phyloP scores from a whole-genome alignment of 2,888 invertebrate species.

The Hirtodrosophila alboralis region DNA sequence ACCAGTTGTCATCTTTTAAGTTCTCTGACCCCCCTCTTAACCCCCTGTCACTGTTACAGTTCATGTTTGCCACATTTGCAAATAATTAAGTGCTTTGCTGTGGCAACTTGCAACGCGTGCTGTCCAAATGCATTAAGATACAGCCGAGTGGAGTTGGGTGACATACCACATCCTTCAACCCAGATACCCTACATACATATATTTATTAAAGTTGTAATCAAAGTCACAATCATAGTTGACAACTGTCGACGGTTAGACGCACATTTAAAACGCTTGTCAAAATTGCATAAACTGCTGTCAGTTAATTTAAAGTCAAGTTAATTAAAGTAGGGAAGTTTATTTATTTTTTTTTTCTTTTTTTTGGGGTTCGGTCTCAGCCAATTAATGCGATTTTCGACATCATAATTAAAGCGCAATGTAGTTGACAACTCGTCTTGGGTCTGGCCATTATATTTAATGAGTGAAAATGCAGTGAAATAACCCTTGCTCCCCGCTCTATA shows the following conservation, averaged over 20 bases:
- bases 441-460: constrained; percentile 71
- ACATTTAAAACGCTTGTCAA: constrained; percentile 73
- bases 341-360: too few relatives aligned
- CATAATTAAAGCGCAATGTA: constrained; percentile 71
- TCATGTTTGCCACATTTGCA: constrained; percentile 59
- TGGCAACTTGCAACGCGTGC: constrained; percentile 1
- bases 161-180: constrained; percentile 21
- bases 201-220: constrained; percentile 58
- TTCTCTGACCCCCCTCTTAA: constrained; percentile 35
- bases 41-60: constrained; percentile 2
- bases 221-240: constrained; percentile 68
- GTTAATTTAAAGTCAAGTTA: constrained; percentile 5
- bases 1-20: constrained; percentile 35
- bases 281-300: constrained; percentile 72
- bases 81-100: constrained; percentile 66
- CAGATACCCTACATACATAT: too few relatives aligned
- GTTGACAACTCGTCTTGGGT: constrained; percentile 64
- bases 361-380: constrained; percentile 49
- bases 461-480: constrained; percentile 39
- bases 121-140: constrained; percentile 68
- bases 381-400: constrained; percentile 79
- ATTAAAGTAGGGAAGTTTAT: constrained; percentile 1
- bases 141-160: constrained; percentile 30
- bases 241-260: constrained; percentile 71
- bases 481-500: constrained; percentile 7